A percentile compares a stretch with the other conserved stretches of the same genome.
phyloP scores from a whole-genome alignment of 1,140 invertebrate genomes.

The Pollicipes pollicipes region DNA sequence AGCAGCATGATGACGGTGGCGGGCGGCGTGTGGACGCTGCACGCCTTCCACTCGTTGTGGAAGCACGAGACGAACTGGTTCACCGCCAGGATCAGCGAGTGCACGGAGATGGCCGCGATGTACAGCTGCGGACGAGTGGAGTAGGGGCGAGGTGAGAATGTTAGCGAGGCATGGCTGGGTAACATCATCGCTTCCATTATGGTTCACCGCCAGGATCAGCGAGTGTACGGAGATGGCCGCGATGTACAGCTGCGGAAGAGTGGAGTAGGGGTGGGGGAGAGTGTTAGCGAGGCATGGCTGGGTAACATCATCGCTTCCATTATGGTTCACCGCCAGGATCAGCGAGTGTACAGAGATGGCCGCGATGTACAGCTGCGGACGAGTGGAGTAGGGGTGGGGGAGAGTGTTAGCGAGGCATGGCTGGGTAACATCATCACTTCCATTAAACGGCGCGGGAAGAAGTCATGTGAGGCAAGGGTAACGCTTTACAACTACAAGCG shows the following conservation, averaged over 20 bases:
- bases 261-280: constrained; percentile 19
- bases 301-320: too few species aligned
- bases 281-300: too few species aligned
- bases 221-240: constrained; percentile 88
- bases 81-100: constrained; percentile 77
- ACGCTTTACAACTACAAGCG: too few species aligned
- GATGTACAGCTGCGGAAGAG: constrained; percentile 79
- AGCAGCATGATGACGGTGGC: constrained; percentile 86
- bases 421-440: too few species aligned
- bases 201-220: constrained; percentile 68
- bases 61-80: constrained; percentile 90
- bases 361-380: constrained; percentile 89
- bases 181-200: too few species aligned
- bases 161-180: too few species aligned
- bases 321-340: constrained; percentile 67
- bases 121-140: constrained; percentile 63
- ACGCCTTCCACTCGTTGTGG: constrained; percentile 83
- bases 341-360: constrained; percentile 85
- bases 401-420: background rate
- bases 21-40: constrained; percentile 80
- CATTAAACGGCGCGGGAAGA: constrained; percentile 14
- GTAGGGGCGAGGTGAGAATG: too few species aligned
- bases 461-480: too few species aligned
- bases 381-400: constrained; percentile 18
- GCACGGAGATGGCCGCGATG: constrained; percentile 85